phyloP scores from a whole-genome alignment of 2,113 vertebrate genomes.

The Campylorhamphus procurvoides region DNA sequence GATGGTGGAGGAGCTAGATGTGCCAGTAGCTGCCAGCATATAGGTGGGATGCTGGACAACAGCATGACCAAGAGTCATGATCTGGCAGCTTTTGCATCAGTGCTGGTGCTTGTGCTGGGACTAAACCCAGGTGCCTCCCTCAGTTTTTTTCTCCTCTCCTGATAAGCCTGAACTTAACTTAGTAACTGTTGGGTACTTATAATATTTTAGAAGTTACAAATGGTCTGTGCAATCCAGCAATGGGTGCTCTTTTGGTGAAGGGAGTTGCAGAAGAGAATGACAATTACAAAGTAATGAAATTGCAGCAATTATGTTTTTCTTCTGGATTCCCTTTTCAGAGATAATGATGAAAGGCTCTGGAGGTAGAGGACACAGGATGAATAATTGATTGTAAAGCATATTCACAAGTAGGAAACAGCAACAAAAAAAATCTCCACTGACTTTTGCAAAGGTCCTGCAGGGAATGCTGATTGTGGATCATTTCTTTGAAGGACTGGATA shows the following conservation, averaged over 20 bases:
- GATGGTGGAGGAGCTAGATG: background rate
- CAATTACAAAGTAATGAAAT: background rate
- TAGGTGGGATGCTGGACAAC: background rate
- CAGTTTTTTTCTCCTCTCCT: rapidly evolving
- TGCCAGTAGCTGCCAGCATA: rapidly evolving
- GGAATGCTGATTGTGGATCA: background rate
- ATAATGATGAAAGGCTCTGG: background rate
- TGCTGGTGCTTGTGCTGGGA: background rate
- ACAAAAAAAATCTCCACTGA: background rate
- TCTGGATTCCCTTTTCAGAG: background rate
- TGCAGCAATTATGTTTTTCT: background rate
- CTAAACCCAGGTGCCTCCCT: background rate
- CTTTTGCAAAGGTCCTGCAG: background rate
- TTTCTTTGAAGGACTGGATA: slow-evolving; percentile 23
- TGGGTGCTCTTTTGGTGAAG: background rate
- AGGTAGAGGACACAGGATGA: background rate
- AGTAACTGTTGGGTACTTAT: background rate
- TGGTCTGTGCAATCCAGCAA: background rate
- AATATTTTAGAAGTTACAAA: background rate
- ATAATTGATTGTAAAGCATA: background rate
- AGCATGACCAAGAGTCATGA: background rate
- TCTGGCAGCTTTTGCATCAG: background rate
- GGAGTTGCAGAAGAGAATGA: background rate
- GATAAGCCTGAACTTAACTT: background rate
- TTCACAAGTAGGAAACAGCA: background rate